A percentile compares a stretch with the other conserved stretches of the same genome.
Evolutionary conservation across 1,140 invertebrate species (phyloP).

Genomic region (Trichonephila clavata): DNA sequence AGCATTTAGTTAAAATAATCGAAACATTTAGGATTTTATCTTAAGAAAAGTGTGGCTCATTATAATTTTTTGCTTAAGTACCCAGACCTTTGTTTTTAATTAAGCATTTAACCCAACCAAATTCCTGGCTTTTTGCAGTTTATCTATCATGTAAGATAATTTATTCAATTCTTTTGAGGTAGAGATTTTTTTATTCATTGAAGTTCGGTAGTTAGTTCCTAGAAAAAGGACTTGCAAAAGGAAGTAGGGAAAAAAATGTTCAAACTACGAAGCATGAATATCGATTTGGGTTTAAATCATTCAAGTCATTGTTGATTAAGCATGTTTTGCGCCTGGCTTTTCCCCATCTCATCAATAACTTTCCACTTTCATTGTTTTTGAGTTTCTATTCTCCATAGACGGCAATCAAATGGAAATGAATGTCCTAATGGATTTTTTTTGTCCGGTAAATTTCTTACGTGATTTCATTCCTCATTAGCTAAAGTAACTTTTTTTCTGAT

Average conservation of each 20-base stretch:
- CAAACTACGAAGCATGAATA: slow-evolving; percentile 7
- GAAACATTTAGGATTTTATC: background rate
- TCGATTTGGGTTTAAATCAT: slow-evolving; percentile 51
- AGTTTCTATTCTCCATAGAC: slow-evolving; percentile 45
- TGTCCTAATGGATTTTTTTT: slow-evolving; percentile 33
- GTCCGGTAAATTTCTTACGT: slow-evolving; percentile 21
- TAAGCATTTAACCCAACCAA: slow-evolving; percentile 9
- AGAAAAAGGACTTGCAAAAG: slow-evolving; percentile 34
- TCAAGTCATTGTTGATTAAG: slow-evolving; percentile 62
- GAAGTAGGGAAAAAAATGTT: background rate
- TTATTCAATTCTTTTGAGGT: slow-evolving; percentile 41
- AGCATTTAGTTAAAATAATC: background rate
- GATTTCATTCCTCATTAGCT: slow-evolving; percentile 57
- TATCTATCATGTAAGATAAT: slow-evolving; percentile 35
- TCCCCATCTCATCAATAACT: slow-evolving; percentile 53
- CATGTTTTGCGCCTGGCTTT: slow-evolving; percentile 37
- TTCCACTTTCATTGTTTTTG: slow-evolving; percentile 59
- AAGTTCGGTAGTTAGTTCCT: background rate
- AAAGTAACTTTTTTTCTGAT: slow-evolving; percentile 38
- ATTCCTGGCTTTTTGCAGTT: slow-evolving; percentile 23
- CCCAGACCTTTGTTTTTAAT: slow-evolving; percentile 18
- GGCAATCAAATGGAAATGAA: slow-evolving; percentile 68
- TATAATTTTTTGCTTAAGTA: background rate
- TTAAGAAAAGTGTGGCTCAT: background rate
- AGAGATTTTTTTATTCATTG: background rate